phyloP scores from a whole-genome alignment of 2,888 invertebrate genomes.

The Mesorhabditis spiculigera region DNA sequence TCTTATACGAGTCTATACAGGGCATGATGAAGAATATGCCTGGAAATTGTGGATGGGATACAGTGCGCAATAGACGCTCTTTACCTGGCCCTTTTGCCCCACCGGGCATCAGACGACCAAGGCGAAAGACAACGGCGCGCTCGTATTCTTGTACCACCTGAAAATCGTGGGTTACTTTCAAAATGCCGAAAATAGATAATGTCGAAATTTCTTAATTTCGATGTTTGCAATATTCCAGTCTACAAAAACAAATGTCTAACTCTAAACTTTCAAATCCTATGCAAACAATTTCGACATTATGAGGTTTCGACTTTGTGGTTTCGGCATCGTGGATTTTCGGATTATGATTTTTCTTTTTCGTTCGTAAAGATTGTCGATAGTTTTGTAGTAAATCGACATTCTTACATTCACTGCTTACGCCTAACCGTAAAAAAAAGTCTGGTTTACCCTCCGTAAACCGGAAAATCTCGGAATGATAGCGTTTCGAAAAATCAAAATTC shows the following conservation, averaged over 20 bases:
- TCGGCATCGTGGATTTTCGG: slow-evolving; percentile 11
- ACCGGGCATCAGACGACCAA: slow-evolving; percentile 74
- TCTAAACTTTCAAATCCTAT: neutral
- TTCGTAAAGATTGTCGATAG: too few species aligned
- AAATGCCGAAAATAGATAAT: too few species aligned
- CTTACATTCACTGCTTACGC: too few species aligned
- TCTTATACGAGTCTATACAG: slow-evolving; percentile 64
- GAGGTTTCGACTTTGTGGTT: too few species aligned
- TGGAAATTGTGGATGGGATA: slow-evolving; percentile 11
- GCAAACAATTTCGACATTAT: too few species aligned
- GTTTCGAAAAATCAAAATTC: too few species aligned
- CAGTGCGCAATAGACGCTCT: neutral
- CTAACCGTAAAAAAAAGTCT: too few species aligned
- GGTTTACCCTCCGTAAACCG: too few species aligned
- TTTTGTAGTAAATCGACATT: too few species aligned
- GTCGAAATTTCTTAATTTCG: neutral
- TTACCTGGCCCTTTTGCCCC: slow-evolving; percentile 70
- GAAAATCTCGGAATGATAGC: too few species aligned
- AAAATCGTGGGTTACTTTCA: slow-evolving; percentile 1
- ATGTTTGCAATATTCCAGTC: neutral
- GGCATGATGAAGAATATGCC: slow-evolving; percentile 69
- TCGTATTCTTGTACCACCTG: slow-evolving; percentile 63
- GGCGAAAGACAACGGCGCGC: slow-evolving; percentile 80
- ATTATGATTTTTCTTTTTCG: neutral
- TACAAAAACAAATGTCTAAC: slow-evolving; percentile 5